These are phyloP conservation scores for Cathartes aura DNA, from an alignment of 2,113 vertebrate genomes.

Conservation along the genomic window DNA sequence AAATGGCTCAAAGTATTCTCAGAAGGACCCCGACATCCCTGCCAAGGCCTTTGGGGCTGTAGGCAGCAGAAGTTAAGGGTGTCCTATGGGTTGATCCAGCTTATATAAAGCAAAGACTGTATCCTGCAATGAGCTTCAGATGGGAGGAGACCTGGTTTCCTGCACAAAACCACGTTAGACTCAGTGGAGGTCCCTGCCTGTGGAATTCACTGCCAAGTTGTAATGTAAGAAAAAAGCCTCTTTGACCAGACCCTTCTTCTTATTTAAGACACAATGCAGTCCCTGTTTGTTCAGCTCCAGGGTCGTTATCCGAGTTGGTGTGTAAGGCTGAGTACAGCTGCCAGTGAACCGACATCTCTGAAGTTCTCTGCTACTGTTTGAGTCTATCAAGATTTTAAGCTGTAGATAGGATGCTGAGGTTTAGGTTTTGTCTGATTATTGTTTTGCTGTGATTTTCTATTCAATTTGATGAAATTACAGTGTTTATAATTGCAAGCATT, in stretches of 20 bases:
- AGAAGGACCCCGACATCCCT: neutral
- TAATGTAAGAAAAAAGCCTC: neutral
- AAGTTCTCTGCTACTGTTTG: neutral
- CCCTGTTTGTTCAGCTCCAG: neutral
- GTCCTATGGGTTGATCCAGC: neutral
- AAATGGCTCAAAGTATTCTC: neutral
- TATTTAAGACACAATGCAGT: neutral
- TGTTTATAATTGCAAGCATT: neutral
- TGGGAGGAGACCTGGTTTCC: neutral
- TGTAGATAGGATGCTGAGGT: neutral
- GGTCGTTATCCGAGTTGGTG: rapidly evolving
- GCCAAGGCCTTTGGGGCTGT: neutral
- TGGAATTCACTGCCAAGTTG: neutral
- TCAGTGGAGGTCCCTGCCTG: neutral
- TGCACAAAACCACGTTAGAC: rapidly evolving
- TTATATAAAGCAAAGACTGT: neutral
- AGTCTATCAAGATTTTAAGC: neutral
- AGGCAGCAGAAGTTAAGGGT: neutral
- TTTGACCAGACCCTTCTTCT: neutral
- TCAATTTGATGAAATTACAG: neutral
- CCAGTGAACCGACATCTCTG: neutral
- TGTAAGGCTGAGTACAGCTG: neutral
- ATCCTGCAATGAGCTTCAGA: neutral
- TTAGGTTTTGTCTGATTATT: neutral
- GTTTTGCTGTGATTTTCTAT: neutral